phyloP scores from a whole-genome alignment of 2,888 invertebrate genomes.

The Frankliniella intonsa region DNA sequence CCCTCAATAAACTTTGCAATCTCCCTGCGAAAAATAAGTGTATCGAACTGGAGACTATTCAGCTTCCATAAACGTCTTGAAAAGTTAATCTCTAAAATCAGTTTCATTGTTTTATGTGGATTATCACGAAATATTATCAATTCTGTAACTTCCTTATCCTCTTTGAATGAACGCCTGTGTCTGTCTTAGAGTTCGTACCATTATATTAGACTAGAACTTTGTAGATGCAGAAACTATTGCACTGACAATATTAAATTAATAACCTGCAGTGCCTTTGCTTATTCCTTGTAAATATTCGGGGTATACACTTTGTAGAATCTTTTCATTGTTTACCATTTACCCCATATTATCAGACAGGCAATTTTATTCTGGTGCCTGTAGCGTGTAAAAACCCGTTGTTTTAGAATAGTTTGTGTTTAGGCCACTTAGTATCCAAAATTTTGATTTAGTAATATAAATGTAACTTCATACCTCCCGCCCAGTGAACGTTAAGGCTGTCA shows the following conservation, averaged over 20 bases:
- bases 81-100: background rate
- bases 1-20: too few species aligned
- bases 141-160: background rate
- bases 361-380: too few species aligned
- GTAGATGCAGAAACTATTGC: background rate
- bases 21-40: too few species aligned
- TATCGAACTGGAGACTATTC: too few species aligned
- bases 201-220: background rate
- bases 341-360: too few species aligned
- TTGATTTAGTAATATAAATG: too few species aligned
- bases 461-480: too few species aligned
- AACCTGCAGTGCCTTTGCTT: background rate
- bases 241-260: background rate
- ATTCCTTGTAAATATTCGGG: background rate
- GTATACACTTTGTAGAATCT: too few species aligned
- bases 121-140: background rate
- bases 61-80: too few species aligned
- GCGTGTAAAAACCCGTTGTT: background rate
- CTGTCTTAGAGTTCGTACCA: background rate
- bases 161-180: background rate
- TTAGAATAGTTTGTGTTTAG: background rate
- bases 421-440: background rate
- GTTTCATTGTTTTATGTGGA: background rate
- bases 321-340: too few species aligned
- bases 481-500: too few species aligned